phyloP scores from a whole-genome alignment of 1,140 invertebrate genomes.

The Arion vulgaris region DNA sequence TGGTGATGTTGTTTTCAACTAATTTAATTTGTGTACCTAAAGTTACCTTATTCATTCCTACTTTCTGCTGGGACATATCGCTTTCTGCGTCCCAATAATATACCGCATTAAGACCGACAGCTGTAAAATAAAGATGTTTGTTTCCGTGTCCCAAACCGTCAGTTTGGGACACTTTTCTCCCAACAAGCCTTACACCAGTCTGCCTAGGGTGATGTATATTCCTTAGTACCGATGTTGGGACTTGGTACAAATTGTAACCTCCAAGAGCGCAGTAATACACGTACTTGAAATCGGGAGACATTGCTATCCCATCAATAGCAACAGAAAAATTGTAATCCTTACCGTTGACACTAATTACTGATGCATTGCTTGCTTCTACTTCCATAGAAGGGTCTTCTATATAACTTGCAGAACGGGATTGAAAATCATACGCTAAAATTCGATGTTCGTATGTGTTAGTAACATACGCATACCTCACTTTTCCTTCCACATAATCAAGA shows the following conservation, averaged over 20 bases:
- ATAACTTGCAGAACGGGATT: slow-evolving; percentile 36
- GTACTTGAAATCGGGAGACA: slow-evolving; percentile 51
- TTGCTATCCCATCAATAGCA: slow-evolving; percentile 54
- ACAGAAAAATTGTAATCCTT: slow-evolving; percentile 10
- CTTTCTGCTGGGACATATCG: background rate
- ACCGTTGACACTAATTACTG: slow-evolving; percentile 13
- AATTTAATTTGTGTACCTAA: background rate
- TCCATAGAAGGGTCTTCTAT: slow-evolving; percentile 49
- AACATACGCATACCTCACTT: slow-evolving; percentile 51
- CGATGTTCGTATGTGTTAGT: slow-evolving; percentile 46
- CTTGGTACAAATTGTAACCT: slow-evolving; percentile 41
- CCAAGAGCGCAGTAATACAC: slow-evolving; percentile 51
- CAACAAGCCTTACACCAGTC: background rate
- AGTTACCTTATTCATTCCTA: background rate
- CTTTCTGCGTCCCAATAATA: slow-evolving; percentile 19
- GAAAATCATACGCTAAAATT: slow-evolving; percentile 46
- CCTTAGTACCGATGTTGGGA: slow-evolving; percentile 38
- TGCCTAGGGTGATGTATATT: background rate
- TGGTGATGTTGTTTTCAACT: background rate
- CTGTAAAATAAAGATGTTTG: slow-evolving; percentile 11
- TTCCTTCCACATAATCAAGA: slow-evolving; percentile 49
- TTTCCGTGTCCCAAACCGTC: background rate
- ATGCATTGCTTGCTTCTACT: slow-evolving; percentile 28
- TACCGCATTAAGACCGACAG: background rate
- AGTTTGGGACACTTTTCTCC: background rate